phyloP scores from a whole-genome alignment of 2,888 invertebrate species.

The Autographa gamma region DNA sequence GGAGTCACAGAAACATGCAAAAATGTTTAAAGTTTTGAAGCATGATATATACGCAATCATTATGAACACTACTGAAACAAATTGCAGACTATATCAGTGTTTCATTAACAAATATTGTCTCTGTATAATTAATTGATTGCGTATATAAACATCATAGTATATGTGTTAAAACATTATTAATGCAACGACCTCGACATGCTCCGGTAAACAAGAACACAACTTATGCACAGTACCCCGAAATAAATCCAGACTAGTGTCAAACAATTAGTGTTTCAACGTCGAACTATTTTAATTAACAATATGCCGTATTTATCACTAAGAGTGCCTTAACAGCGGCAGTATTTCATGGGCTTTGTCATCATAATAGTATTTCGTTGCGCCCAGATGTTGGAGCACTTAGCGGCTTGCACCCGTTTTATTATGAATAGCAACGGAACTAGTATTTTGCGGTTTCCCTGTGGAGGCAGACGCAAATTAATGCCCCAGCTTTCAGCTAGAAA shows the following conservation, averaged over 20 bases:
- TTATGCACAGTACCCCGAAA: slow-evolving; percentile 6
- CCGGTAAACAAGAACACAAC: neutral
- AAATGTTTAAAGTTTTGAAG: neutral
- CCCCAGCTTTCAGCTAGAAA: slow-evolving; percentile 86
- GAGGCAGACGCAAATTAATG: slow-evolving; percentile 87
- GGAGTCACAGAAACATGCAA: too few species aligned
- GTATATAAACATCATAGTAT: neutral
- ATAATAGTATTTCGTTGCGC: slow-evolving; percentile 82
- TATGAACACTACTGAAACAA: neutral
- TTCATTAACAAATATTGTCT: neutral
- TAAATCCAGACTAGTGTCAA: slow-evolving; percentile 17
- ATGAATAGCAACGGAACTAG: slow-evolving; percentile 88
- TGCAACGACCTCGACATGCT: neutral
- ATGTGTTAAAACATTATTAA: neutral
- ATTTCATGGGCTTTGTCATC: slow-evolving; percentile 78
- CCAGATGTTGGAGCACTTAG: slow-evolving; percentile 88
- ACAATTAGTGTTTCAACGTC: slow-evolving; percentile 42
- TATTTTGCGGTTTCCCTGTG: slow-evolving; percentile 86
- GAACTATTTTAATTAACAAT: slow-evolving; percentile 53
- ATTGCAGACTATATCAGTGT: neutral
- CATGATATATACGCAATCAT: neutral
- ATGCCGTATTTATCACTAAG: slow-evolving; percentile 48
- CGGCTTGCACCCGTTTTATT: slow-evolving; percentile 86
- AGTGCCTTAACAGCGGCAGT: slow-evolving; percentile 54
- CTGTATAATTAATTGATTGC: neutral